Evolutionary conservation across 2,888 invertebrate genomes (phyloP).

Genomic region (Eristalis arbustorum): DNA sequence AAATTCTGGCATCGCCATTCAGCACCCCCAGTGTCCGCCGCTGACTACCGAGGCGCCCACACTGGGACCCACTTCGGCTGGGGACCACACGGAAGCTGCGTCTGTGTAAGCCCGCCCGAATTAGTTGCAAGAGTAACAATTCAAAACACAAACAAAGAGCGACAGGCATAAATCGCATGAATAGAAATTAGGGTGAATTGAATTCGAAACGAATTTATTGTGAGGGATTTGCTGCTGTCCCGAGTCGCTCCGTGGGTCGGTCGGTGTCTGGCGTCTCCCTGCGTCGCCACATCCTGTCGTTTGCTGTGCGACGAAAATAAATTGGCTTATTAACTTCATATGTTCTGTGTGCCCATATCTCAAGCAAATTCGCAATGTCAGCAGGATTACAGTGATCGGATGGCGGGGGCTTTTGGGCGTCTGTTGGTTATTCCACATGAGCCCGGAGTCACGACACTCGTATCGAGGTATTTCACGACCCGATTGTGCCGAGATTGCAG

Average conservation of each 20-base stretch:
- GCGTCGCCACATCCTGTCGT: slow-evolving; percentile 5
- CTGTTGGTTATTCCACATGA: slow-evolving; percentile 13
- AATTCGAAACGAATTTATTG: slow-evolving; percentile 69
- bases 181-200: slow-evolving; percentile 70
- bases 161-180: slow-evolving; percentile 64
- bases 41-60: neutral
- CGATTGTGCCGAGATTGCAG: neutral
- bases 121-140: slow-evolving; percentile 58
- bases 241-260: neutral
- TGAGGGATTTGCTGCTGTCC: slow-evolving; percentile 53
- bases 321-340: slow-evolving; percentile 70
- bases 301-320: slow-evolving; percentile 58
- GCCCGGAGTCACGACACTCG: neutral
- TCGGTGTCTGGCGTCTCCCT: slow-evolving; percentile 8
- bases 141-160: slow-evolving; percentile 58
- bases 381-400: slow-evolving; percentile 64
- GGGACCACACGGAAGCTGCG: slow-evolving; percentile 13
- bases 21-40: slow-evolving; percentile 3
- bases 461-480: neutral
- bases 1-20: slow-evolving; percentile 47
- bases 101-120: slow-evolving; percentile 47
- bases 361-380: slow-evolving; percentile 66
- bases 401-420: slow-evolving; percentile 27
- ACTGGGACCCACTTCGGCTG: slow-evolving; percentile 10
- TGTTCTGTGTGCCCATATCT: slow-evolving; percentile 62